phyloP scores from a whole-genome alignment of 2,113 vertebrate genomes.

The Machaerirhynchus nigripectus region DNA sequence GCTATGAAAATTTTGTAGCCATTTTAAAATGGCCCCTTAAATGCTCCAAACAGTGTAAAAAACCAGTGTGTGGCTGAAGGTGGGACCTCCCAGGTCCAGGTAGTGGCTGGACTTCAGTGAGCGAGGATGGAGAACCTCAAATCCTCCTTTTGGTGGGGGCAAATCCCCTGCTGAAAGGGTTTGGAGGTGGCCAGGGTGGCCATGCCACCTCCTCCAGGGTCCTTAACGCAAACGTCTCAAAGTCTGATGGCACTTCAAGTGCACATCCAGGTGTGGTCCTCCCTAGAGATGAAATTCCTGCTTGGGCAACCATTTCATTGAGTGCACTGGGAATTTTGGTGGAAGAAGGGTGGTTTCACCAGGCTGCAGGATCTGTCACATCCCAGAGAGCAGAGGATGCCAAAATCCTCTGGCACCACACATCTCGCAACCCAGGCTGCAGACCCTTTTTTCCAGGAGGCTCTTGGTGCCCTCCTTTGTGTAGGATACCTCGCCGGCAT shows the following conservation, averaged over 20 bases:
- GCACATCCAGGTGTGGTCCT: accelerated
- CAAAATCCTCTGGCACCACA: not conserved
- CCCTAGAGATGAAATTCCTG: not conserved
- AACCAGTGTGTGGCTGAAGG: accelerated
- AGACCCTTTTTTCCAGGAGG: not conserved
- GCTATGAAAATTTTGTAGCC: not conserved
- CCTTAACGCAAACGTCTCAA: not conserved
- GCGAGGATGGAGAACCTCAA: not conserved
- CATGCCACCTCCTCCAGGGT: not conserved
- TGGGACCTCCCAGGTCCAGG: not conserved
- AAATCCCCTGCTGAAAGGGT: not conserved
- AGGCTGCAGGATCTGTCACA: not conserved
- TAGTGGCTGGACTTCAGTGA: not conserved
- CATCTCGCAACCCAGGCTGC: not conserved
- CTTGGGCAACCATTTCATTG: not conserved
- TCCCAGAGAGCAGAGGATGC: not conserved
- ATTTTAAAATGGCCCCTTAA: not conserved
- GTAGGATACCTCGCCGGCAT: not conserved
- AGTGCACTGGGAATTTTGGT: not conserved
- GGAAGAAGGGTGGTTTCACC: not conserved
- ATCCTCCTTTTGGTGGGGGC: not conserved
- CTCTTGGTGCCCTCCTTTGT: constrained; percentile 27
- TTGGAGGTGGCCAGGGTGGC: not conserved
- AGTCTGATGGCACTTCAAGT: not conserved
- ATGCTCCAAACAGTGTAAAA: not conserved